Base-by-base conservation (phyloP, 2,888 invertebrate genomes). In the Luffia ferchaultella region DNA sequence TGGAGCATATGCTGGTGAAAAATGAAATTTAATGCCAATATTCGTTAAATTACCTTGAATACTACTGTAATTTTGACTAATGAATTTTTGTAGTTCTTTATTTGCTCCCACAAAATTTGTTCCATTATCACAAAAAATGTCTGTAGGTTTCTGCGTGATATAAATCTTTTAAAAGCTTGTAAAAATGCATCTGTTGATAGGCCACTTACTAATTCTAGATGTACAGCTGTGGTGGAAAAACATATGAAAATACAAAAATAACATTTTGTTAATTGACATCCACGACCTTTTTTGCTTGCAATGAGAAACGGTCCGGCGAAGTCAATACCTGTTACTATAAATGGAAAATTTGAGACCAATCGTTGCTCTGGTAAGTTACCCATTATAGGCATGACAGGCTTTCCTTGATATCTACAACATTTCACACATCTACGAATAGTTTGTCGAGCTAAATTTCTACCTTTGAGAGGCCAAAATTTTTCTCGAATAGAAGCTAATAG, bases 351-450 rank as follows among this genome's bases (percentile, higher is more conserved):
- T 7, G 12, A 30, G 12, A 9, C 16, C 5, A 3, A 7, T 30
- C 30, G 3, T 30, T 30, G 5, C 12, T 30, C 7, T 3, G 52
- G 54, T 1, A 52, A 19, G 20, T 46, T 45, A 12, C 46, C 50
- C 54, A 52, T 50, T 5, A 42, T 16, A 2, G 50, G 52, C 16
- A 17, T 20, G 1, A 41, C 42, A 5, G 18, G n/a, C 12, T 16
- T 40, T 1, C 49, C 51, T 1, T 51, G 48, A 7, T 40, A 15
- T 16, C 19, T 45, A 40, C 49, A 49, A 40, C 54, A 51, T 3
- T 40, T 16, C n/a, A 49, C 42, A 49, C 52, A 54, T 9, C 16
- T 45, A 18, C 49, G 48, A 15, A 52, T 19, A 3, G 40, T 15
- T 45, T 52, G 16, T 2, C 48, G 42, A 17, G 52, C 16, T 2